Percentiles rank a stretch among this genome's conserved stretches.
phyloP scores from a whole-genome alignment of 2,888 invertebrate genomes.

The Mimumesa dahlbomi region DNA sequence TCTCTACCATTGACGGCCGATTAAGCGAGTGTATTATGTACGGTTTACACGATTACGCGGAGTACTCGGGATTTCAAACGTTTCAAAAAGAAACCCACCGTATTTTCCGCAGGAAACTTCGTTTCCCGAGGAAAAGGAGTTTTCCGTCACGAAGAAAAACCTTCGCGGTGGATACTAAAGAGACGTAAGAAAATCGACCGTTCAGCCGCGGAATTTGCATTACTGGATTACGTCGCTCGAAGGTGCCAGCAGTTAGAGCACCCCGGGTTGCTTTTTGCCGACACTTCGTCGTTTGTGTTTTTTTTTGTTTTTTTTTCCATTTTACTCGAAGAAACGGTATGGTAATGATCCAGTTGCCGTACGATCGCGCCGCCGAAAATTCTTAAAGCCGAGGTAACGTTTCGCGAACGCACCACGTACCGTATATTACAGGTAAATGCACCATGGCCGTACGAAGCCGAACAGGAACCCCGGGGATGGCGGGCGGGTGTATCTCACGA shows the following conservation, averaged over 20 bases:
- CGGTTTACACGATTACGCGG: too few relatives aligned
- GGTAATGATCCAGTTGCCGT: conserved; percentile 51
- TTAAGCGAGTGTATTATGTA: too few relatives aligned
- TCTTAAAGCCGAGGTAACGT: conserved; percentile 36
- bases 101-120: conserved; percentile 16
- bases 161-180: conserved; percentile 18
- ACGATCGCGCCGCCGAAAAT: conserved; percentile 16
- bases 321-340: conserved; percentile 36
- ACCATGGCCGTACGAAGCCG: background rate
- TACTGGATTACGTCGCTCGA: conserved; percentile 54
- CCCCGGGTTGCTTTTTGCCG: conserved; percentile 35
- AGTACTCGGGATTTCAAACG: conserved; percentile 1
- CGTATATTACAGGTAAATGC: background rate
- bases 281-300: conserved; percentile 20
- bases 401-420: background rate
- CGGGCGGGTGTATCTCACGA: conserved; percentile 12
- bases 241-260: conserved; percentile 46
- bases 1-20: too few relatives aligned
- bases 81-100: conserved; percentile 15
- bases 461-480: background rate
- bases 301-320: too few relatives aligned
- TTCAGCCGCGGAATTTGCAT: conserved; percentile 55
- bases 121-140: conserved; percentile 19
- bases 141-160: conserved; percentile 38
- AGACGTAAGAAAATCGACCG: conserved; percentile 48